These are phyloP conservation scores for Nesoenas mayeri DNA, from an alignment of 2,113 vertebrate species.

Conservation along the genomic window DNA sequence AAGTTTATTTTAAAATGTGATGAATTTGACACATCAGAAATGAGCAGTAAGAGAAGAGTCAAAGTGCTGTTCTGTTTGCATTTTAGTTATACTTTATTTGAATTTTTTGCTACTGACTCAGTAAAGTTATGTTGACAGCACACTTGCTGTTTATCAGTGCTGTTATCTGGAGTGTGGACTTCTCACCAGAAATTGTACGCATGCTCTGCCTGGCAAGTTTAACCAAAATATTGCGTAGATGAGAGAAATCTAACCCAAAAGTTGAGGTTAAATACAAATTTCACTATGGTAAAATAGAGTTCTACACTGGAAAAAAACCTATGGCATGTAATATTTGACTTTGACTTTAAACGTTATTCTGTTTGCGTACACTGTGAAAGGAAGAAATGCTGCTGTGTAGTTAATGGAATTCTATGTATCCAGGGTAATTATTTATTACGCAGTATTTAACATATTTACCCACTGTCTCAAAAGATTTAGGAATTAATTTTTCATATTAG, in stretches of 20 bases:
- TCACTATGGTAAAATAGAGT: not conserved
- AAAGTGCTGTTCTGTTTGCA: not conserved
- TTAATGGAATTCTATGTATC: not conserved
- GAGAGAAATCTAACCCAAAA: not conserved
- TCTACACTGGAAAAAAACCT: not conserved
- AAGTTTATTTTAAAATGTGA: not conserved
- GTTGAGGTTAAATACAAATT: not conserved
- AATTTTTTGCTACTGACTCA: not conserved
- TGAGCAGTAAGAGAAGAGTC: not conserved
- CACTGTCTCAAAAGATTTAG: not conserved
- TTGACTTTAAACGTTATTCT: not conserved
- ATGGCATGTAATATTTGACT: not conserved
- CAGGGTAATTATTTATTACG: not conserved
- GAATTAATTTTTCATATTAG: not conserved
- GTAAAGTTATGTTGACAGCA: not conserved
- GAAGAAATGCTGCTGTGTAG: not conserved
- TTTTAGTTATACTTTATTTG: not conserved
- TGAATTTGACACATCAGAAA: not conserved
- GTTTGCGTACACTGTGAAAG: not conserved
- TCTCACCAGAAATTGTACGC: not conserved
- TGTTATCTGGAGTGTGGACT: not conserved
- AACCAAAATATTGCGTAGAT: not conserved
- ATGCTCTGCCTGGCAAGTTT: not conserved
- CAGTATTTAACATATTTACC: not conserved
- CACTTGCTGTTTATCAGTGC: not conserved